These are phyloP conservation scores for Anticlea derivata DNA, from an alignment of 2,888 invertebrate species.

Conservation along the genomic window DNA sequence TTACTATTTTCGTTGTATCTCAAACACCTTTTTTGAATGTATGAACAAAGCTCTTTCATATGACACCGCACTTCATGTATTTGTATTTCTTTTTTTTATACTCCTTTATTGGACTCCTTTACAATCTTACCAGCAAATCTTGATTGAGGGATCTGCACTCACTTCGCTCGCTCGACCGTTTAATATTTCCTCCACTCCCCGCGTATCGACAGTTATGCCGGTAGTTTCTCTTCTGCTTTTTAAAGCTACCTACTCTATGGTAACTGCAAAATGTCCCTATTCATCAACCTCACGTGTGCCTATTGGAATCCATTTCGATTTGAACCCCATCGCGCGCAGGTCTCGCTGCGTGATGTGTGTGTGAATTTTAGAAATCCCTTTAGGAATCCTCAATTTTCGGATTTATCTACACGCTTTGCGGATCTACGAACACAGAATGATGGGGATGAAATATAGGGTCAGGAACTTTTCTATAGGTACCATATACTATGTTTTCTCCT, in stretches of 20 bases:
- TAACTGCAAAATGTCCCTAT: constrained; percentile 33
- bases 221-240: constrained; percentile 5
- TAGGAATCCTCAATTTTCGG: constrained; percentile 5
- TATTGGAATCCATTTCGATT: constrained; percentile 39
- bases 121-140: too few relatives aligned
- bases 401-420: constrained; percentile 10
- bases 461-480: background rate
- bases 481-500: background rate
- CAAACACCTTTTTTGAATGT: too few relatives aligned
- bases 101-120: too few relatives aligned
- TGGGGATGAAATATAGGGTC: background rate
- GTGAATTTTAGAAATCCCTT: constrained; percentile 10
- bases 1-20: too few relatives aligned
- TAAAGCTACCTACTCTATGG: background rate
- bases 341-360: constrained; percentile 11
- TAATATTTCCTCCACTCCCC: too few relatives aligned
- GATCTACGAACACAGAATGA: background rate
- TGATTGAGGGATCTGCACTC: too few relatives aligned
- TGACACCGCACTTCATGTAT: too few relatives aligned
- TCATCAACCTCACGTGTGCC: constrained; percentile 39
- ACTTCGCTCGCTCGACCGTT: too few relatives aligned
- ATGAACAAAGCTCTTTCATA: too few relatives aligned
- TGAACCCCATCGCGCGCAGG: constrained; percentile 24
- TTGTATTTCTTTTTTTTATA: too few relatives aligned
- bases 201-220: background rate